Evolutionary conservation across 2,888 invertebrate genomes (phyloP).

Genomic region (Sesamia inferens): DNA sequence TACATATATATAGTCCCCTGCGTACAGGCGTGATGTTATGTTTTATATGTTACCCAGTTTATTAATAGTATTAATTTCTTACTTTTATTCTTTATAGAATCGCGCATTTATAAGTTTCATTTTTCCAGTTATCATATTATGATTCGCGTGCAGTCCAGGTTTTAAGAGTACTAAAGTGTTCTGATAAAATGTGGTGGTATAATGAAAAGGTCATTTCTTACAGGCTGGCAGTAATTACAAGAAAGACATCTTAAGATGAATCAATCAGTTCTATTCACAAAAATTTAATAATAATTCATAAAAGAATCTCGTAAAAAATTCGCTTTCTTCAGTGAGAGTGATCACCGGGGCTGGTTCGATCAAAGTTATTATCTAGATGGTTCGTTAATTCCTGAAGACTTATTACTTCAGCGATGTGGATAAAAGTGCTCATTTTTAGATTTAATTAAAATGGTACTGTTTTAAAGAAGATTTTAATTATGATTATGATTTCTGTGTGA

Average conservation of each 20-base stretch:
- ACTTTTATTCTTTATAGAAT: not conserved
- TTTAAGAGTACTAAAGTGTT: not conserved
- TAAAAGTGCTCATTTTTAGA: conserved; percentile 17
- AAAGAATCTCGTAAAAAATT: conserved; percentile 25
- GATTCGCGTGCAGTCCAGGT: not conserved
- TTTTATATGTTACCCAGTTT: too few species aligned
- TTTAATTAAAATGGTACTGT: conserved; percentile 34
- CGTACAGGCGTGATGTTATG: too few species aligned
- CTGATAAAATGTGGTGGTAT: too few species aligned
- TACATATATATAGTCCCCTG: too few species aligned
- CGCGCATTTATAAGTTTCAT: not conserved
- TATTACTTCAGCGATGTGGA: conserved; percentile 16
- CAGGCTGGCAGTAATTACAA: too few species aligned
- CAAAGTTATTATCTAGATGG: conserved; percentile 27
- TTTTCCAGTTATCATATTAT: not conserved
- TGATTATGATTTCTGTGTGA: not conserved
- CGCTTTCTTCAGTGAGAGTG: conserved; percentile 42
- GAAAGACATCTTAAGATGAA: not conserved
- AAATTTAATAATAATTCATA: not conserved
- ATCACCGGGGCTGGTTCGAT: conserved; percentile 4
- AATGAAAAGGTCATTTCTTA: not conserved
- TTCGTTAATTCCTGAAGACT: conserved; percentile 37
- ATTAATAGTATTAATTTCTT: not conserved
- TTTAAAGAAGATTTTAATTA: conserved; percentile 14
- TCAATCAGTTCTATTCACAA: not conserved